phyloP scores from a whole-genome alignment of 2,113 vertebrate species.

The Taxidea taxus region DNA sequence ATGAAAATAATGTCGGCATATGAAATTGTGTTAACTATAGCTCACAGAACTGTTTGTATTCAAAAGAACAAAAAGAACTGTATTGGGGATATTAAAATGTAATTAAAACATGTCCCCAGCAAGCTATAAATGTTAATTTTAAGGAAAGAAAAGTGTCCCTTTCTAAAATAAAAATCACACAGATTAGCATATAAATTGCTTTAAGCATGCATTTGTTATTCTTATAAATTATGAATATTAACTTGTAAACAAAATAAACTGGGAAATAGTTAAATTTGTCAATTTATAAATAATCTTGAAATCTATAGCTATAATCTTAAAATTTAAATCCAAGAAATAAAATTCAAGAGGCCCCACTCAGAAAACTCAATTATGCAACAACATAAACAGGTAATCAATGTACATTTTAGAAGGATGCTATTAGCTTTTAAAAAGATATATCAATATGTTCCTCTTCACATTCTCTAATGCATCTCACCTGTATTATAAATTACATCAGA shows the following conservation, averaged over 20 bases:
- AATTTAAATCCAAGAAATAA: background rate
- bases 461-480: background rate
- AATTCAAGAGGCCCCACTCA: background rate
- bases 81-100: constrained; percentile 20
- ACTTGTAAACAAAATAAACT: constrained; percentile 62
- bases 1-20: background rate
- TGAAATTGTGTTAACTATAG: background rate
- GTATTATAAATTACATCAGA: background rate
- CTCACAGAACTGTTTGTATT: constrained; percentile 17
- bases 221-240: constrained; percentile 71
- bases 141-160: constrained; percentile 63
- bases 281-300: constrained; percentile 13
- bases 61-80: background rate
- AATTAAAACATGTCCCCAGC: constrained; percentile 52
- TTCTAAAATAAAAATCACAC: constrained; percentile 74
- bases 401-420: background rate
- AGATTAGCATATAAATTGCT: constrained; percentile 69
- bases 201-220: constrained; percentile 71
- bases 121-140: constrained; percentile 65
- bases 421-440: background rate
- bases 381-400: background rate
- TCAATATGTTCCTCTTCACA: background rate
- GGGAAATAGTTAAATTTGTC: constrained; percentile 59
- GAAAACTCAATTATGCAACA: background rate
- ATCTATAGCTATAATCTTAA: background rate